Conservation (phyloP, 2,888 invertebrate species). For the Coelinius sp. region DNA sequence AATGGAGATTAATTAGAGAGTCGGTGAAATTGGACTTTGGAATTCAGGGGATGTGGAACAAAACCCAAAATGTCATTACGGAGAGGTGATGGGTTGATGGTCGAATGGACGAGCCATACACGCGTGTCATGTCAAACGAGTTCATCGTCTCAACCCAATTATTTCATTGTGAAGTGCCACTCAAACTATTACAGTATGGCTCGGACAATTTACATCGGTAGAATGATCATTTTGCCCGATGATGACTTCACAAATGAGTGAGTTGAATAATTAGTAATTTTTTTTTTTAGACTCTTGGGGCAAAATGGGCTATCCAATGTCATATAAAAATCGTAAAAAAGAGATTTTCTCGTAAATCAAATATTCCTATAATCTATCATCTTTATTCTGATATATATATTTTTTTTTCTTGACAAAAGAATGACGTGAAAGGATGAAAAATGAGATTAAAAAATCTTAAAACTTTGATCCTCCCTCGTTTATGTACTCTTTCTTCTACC, state of each 20-base stretch:
- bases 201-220: neutral
- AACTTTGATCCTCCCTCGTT: neutral
- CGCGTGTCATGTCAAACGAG: neutral
- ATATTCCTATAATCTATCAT: neutral
- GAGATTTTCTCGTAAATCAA: neutral
- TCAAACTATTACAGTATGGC: neutral
- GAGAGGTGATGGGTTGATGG: neutral
- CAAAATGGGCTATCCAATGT: no score
- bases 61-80: neutral
- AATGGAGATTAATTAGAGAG: no score
- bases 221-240: neutral
- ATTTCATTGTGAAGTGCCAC: neutral
- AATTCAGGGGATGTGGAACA: neutral
- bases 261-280: no score
- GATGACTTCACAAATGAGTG: neutral
- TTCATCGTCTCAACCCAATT: neutral
- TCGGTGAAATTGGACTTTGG: neutral
- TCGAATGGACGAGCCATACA: neutral
- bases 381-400: neutral
- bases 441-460: conserved; percentile 4
- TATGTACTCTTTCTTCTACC: neutral
- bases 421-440: conserved; percentile 2
- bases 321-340: no score
- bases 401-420: neutral
- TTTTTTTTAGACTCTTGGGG: no score